A percentile compares a stretch with the other conserved stretches of the same genome.
phyloP scores from a whole-genome alignment of 64 coral and sea anemone species.

The Stichodactyla mertensii region DNA sequence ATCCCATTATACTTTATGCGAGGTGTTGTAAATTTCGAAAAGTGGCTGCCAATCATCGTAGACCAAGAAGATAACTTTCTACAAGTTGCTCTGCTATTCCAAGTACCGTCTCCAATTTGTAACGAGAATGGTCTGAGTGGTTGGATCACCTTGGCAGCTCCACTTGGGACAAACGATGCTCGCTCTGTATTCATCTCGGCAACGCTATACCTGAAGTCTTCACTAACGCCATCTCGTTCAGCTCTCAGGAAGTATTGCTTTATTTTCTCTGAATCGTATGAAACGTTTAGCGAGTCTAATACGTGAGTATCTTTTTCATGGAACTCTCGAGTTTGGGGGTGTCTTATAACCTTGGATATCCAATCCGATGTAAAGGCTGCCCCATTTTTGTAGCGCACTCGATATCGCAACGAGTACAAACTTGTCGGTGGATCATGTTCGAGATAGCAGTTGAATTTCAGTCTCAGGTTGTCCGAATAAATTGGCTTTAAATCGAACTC shows the following conservation, averaged over 20 bases:
- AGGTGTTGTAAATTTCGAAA: conserved; percentile 10
- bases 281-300: conserved; percentile 36
- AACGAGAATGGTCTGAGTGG: conserved; percentile 42
- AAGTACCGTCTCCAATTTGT: conserved; percentile 33
- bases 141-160: conserved; percentile 19
- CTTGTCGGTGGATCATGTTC: conserved; percentile 30
- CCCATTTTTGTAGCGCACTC: conserved; percentile 39
- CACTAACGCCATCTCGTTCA: not conserved
- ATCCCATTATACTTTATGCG: conserved; percentile 13
- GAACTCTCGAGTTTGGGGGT: not conserved
- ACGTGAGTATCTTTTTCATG: conserved; percentile 9
- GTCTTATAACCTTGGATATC: conserved; percentile 30
- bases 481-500: conserved; percentile 43
- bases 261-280: not conserved
- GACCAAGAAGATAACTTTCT: conserved; percentile 44
- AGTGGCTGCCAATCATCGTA: conserved; percentile 22
- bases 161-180: not conserved
- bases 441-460: conserved; percentile 68
- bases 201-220: conserved; percentile 28
- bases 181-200: not conserved
- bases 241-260: conserved; percentile 11
- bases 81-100: conserved; percentile 47
- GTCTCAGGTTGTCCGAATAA: conserved; percentile 34
- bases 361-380: conserved; percentile 51
- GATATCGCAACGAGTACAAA: conserved; percentile 47